Evolutionary conservation across 2,888 invertebrate species (phyloP), one percentile per base, ranked within the genome.

Genomic region (Phaonia tiefii): DNA sequence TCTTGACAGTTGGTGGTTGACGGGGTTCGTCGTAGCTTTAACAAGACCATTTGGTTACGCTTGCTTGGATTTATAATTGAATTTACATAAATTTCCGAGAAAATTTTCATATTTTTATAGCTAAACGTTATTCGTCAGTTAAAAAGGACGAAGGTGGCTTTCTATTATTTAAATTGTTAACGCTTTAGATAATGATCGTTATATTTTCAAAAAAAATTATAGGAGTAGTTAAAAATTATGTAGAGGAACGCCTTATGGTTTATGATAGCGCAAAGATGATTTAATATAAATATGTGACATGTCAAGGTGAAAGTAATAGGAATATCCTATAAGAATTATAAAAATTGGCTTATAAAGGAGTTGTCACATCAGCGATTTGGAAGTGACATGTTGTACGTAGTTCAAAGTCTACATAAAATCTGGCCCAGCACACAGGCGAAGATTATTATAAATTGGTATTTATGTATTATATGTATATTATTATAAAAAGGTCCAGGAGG

Each of bases 21-120:
- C 42, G 70, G 46, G 63, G 49, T 76, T 70, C 70, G 54, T 65
- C n/a, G 56, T 20, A 42, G 37, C 25, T 65, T 56, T 22, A 77
- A 83, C 75, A 72, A 71, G 60, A 83, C 65, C 73, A 74, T 75
- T 76, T 77, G 86, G 88, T 89, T 89, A 86, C 88, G 88, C 87
- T 87, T 84, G 82, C 86, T 85, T 85, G 86, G 86, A 86, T 86
- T 86, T 83, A 74, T 85, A 84, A 86, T 87, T 86, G 83, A 87
- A 88, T 88, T 87, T 86, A 83, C 89, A 88, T 89, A 87, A 87
- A 85, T 88, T 86, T 86, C 66, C 44, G 17, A 37, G 54, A 54
- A 54, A 25, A 22, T 60, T 60, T 37, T 58, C 15, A 3, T 67
- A 25, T 58, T 15, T 37, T 74, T 56, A 67, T 75, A 66, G 58